Conservation (phyloP, 53 echinoderm and acorn worm species). For the Stichopus horrens region DNA sequence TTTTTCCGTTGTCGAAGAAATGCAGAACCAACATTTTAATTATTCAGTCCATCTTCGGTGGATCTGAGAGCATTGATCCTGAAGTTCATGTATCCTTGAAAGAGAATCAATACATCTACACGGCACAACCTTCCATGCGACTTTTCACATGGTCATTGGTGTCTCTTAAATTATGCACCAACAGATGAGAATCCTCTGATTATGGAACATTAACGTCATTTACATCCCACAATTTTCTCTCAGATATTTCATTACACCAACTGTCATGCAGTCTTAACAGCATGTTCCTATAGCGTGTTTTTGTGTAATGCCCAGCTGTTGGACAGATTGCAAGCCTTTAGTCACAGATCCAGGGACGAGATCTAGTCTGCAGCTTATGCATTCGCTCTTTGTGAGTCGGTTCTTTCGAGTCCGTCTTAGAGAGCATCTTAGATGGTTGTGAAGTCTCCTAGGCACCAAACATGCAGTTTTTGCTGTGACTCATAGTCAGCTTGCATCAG, state of each 20-base stretch:
- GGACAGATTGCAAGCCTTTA: neutral
- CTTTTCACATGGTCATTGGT: neutral
- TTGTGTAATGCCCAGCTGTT: neutral
- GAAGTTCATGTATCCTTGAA: too few species aligned
- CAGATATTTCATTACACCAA: constrained; percentile 10
- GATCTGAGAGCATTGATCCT: too few species aligned
- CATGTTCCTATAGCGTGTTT: neutral
- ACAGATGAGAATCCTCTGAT: neutral
- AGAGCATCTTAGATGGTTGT: neutral
- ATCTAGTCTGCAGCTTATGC: neutral
- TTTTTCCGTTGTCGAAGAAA: too few species aligned
- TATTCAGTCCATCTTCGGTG: too few species aligned
- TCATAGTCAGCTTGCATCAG: neutral
- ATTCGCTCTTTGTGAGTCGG: too few species aligned
- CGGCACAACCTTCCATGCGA: too few species aligned
- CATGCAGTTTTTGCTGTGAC: constrained; percentile 3
- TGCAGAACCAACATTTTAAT: too few species aligned
- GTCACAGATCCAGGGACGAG: neutral
- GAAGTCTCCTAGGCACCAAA: constrained; percentile 31
- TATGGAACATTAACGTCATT: neutral
- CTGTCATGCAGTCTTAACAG: neutral
- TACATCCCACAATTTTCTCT: neutral
- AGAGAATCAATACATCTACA: too few species aligned
- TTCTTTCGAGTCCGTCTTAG: neutral
- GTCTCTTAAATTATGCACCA: neutral